Conservation (phyloP, 2,888 invertebrate genomes). For the Noctua janthe region DNA sequence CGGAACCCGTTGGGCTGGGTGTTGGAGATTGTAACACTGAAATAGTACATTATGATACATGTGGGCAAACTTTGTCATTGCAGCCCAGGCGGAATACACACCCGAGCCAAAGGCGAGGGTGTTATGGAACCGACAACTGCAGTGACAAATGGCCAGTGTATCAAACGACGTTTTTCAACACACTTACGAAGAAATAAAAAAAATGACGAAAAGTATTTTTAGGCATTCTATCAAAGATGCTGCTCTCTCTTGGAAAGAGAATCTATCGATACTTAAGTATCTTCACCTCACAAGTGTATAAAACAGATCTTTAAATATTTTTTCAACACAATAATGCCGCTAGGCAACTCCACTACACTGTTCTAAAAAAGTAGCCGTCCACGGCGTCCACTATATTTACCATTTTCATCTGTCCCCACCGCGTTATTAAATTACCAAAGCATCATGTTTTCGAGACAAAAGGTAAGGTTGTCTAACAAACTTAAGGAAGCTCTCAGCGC, state of each 20-base stretch:
- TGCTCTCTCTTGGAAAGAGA: not conserved
- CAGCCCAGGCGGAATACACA: too few species aligned
- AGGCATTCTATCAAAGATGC: not conserved
- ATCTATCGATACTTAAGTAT: not conserved
- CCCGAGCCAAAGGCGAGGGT: not conserved
- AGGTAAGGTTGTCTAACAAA: slow-evolving; percentile 32
- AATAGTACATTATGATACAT: not conserved
- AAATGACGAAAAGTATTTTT: too few species aligned
- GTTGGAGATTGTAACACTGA: slow-evolving; percentile 36
- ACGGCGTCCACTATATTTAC: slow-evolving; percentile 21
- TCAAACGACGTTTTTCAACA: too few species aligned
- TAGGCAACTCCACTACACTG: not conserved
- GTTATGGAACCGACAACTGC: not conserved
- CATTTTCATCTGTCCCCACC: slow-evolving; percentile 3
- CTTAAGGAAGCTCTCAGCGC: slow-evolving; percentile 26
- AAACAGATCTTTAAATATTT: not conserved
- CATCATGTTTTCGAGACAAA: slow-evolving; percentile 28
- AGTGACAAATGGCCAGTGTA: not conserved
- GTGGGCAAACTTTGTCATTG: not conserved
- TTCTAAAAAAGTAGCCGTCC: not conserved
- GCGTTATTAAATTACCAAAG: slow-evolving; percentile 41
- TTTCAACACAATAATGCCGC: not conserved
- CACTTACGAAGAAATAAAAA: too few species aligned
- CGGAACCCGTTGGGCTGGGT: slow-evolving; percentile 14
- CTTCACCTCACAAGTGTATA: not conserved